These are phyloP conservation scores for Lophotis ruficrista DNA, from an alignment of 2,113 vertebrate species.

Conservation along the genomic window DNA sequence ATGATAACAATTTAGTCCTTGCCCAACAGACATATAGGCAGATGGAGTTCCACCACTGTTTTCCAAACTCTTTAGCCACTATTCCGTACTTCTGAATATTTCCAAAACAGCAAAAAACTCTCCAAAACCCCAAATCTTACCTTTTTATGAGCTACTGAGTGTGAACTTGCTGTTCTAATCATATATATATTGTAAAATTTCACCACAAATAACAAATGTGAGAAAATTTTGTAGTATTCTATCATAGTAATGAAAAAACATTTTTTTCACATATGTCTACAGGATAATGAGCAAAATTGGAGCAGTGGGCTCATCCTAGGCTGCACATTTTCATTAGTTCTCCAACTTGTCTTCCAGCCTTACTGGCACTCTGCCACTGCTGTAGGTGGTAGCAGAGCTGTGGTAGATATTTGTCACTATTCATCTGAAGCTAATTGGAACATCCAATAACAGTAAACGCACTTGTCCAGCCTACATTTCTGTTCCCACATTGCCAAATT, in stretches of 20 bases:
- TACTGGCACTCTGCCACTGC: background rate
- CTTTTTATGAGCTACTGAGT: background rate
- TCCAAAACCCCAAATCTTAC: background rate
- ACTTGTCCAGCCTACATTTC: background rate
- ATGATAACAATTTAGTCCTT: background rate
- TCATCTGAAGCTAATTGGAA: background rate
- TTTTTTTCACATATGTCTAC: background rate
- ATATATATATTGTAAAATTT: background rate
- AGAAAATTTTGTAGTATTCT: background rate
- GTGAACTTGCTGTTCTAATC: background rate
- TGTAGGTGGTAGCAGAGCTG: background rate
- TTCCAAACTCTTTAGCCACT: background rate
- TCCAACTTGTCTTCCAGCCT: background rate
- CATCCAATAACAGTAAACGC: background rate
- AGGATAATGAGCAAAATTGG: background rate
- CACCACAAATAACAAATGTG: background rate
- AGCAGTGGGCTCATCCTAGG: background rate
- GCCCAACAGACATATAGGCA: background rate
- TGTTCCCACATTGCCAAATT: background rate
- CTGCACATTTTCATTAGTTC: background rate
- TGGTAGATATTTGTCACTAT: background rate
- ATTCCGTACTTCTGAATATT: background rate
- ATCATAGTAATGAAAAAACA: fast-evolving
- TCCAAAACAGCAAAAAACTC: background rate
- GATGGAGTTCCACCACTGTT: background rate